Evolutionary conservation across 2,113 vertebrate genomes (phyloP).

Genomic region (Panthera tigris): DNA sequence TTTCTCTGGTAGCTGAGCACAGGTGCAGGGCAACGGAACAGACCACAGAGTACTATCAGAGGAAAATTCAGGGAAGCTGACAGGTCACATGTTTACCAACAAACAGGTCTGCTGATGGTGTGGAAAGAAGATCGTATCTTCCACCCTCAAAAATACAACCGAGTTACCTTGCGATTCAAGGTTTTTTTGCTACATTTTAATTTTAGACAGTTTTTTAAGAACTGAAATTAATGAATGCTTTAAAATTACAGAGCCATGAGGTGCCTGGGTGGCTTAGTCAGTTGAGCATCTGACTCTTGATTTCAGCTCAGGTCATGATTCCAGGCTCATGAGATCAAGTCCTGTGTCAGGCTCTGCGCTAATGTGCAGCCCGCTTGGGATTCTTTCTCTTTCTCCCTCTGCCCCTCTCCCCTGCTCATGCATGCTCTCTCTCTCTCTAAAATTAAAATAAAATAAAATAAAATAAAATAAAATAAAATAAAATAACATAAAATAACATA

Average conservation of each 20-base stretch:
- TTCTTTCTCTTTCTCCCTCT: too few species aligned
- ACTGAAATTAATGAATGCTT: neutral
- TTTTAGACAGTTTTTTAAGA: neutral
- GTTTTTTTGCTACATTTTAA: neutral
- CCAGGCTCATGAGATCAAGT: too few species aligned
- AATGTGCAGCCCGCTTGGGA: too few species aligned
- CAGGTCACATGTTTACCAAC: neutral
- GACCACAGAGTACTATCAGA: neutral
- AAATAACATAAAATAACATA: too few species aligned
- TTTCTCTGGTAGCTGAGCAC: neutral
- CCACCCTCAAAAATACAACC: slow-evolving; percentile 10
- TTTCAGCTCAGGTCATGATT: too few species aligned
- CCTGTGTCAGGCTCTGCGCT: too few species aligned
- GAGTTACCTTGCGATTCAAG: neutral
- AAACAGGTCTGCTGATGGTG: neutral
- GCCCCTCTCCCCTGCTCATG: too few species aligned
- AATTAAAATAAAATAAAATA: too few species aligned
- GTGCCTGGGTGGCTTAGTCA: too few species aligned
- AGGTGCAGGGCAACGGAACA: neutral
- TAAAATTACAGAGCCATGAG: neutral
- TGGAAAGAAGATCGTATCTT: neutral
- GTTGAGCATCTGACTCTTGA: too few species aligned
- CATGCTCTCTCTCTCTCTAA: too few species aligned
- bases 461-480: too few species aligned
- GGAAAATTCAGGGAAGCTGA: neutral